Evolutionary conservation across 2,113 vertebrate species (phyloP).

Genomic region (Rhegmatorhina hoffmannsi): DNA sequence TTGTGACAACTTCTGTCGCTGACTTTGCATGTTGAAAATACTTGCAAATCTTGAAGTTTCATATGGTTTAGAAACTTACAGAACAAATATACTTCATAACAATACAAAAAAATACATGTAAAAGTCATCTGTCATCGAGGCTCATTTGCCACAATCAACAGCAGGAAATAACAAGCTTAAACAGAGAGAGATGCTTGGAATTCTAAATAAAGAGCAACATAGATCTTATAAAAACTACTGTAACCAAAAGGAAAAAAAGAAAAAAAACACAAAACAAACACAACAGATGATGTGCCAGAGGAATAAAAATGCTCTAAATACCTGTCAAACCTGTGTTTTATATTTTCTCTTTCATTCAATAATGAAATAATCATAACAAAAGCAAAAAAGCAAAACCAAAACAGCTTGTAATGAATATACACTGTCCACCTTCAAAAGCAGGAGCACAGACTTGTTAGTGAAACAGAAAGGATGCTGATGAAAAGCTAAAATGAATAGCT

Average conservation of each 20-base stretch:
- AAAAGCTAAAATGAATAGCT: conserved; percentile 60
- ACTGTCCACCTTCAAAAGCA: conserved; percentile 46
- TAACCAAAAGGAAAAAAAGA: neutral
- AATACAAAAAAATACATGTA: neutral
- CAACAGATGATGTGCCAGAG: neutral
- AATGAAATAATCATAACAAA: conserved; percentile 28
- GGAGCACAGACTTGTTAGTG: conserved; percentile 1
- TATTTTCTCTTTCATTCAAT: conserved; percentile 25
- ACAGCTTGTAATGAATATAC: conserved; percentile 52
- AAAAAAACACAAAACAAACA: too few relatives aligned
- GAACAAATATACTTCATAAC: neutral
- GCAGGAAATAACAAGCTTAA: neutral
- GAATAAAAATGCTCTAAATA: neutral
- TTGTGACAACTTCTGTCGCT: neutral
- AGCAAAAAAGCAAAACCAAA: conserved; percentile 36
- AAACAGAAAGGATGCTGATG: conserved; percentile 65
- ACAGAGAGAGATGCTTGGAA: neutral
- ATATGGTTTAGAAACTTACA: neutral
- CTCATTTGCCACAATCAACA: neutral
- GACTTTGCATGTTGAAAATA: neutral
- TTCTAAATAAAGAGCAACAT: neutral
- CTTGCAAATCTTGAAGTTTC: neutral
- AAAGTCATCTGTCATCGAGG: neutral
- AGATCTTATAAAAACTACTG: neutral
- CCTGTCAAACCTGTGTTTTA: neutral